These are phyloP conservation scores for Tragelaphus buxtoni DNA, from an alignment of 2,113 vertebrate genomes.

Conservation along the genomic window DNA sequence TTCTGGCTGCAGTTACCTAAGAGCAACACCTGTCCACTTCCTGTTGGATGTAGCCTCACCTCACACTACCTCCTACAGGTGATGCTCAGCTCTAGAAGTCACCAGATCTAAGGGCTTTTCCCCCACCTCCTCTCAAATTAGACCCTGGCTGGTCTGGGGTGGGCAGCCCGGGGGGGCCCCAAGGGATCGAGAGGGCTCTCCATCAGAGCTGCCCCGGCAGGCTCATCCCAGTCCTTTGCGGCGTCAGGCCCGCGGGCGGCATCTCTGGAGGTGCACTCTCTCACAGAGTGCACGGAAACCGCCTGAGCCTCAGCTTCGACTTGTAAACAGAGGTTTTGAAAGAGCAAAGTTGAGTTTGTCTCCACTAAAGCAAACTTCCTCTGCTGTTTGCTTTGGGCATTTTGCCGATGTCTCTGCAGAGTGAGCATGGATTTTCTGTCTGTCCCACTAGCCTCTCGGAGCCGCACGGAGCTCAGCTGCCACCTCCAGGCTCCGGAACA, in stretches of 20 bases:
- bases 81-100: neutral
- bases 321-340: slow-evolving; percentile 78
- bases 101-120: neutral
- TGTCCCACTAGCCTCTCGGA: slow-evolving; percentile 36
- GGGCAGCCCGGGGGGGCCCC: neutral
- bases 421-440: slow-evolving; percentile 75
- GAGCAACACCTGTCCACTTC: neutral
- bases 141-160: neutral
- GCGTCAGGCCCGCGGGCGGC: slow-evolving; percentile 48
- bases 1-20: neutral
- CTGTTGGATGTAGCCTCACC: neutral
- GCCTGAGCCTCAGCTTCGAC: slow-evolving; percentile 70
- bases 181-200: neutral
- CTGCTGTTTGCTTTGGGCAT: slow-evolving; percentile 75
- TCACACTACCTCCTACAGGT: neutral
- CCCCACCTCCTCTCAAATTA: neutral
- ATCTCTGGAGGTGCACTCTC: slow-evolving; percentile 37
- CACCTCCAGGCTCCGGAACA: slow-evolving; percentile 39
- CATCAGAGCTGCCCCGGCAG: neutral
- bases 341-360: slow-evolving; percentile 76
- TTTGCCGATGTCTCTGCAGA: slow-evolving; percentile 70
- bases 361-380: slow-evolving; percentile 76
- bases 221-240: slow-evolving; percentile 24
- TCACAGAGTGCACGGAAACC: slow-evolving; percentile 47
- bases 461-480: slow-evolving; percentile 34